Conservation (phyloP, 2,888 invertebrate species). For the Scaptomyza cyrtandrae region DNA sequence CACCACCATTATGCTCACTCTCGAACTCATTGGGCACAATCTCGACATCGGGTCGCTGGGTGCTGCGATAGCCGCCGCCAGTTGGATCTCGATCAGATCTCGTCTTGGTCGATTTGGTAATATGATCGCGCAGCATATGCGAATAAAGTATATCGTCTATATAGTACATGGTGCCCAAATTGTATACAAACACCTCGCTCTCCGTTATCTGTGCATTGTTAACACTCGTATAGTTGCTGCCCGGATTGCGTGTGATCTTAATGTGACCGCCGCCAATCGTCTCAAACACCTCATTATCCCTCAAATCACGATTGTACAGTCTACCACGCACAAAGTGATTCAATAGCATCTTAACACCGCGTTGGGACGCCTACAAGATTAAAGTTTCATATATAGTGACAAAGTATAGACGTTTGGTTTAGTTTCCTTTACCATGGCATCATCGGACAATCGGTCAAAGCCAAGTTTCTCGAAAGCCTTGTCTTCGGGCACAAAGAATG, state of each 20-base stretch:
- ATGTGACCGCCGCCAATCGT: slow-evolving; percentile 87
- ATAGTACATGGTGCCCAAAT: slow-evolving; percentile 88
- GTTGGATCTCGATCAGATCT: slow-evolving; percentile 71
- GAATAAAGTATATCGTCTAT: slow-evolving; percentile 87
- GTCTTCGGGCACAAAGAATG: slow-evolving; percentile 89
- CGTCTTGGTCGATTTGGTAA: slow-evolving; percentile 75
- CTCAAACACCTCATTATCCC: slow-evolving; percentile 85
- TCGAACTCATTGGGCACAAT: slow-evolving; percentile 83
- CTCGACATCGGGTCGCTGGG: slow-evolving; percentile 83
- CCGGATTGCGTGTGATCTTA: slow-evolving; percentile 85
- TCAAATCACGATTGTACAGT: slow-evolving; percentile 87
- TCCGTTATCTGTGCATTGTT: slow-evolving; percentile 87
- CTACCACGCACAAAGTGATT: slow-evolving; percentile 88
- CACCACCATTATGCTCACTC: slow-evolving; percentile 82
- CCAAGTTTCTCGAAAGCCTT: slow-evolving; percentile 88
- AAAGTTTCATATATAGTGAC: background rate
- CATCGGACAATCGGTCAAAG: slow-evolving; percentile 86
- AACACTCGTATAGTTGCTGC: slow-evolving; percentile 85
- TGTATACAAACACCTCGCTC: slow-evolving; percentile 88
- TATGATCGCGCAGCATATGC: slow-evolving; percentile 82
- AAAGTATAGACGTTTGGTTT: too few relatives aligned
- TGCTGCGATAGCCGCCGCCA: slow-evolving; percentile 69
- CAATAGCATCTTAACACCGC: slow-evolving; percentile 86
- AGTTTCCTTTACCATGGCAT: slow-evolving; percentile 82
- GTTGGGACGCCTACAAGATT: slow-evolving; percentile 85